Evolutionary conservation across 2,797 vertebrate genomes (phyloP).

Genomic region (Poliocrania exsul): DNA sequence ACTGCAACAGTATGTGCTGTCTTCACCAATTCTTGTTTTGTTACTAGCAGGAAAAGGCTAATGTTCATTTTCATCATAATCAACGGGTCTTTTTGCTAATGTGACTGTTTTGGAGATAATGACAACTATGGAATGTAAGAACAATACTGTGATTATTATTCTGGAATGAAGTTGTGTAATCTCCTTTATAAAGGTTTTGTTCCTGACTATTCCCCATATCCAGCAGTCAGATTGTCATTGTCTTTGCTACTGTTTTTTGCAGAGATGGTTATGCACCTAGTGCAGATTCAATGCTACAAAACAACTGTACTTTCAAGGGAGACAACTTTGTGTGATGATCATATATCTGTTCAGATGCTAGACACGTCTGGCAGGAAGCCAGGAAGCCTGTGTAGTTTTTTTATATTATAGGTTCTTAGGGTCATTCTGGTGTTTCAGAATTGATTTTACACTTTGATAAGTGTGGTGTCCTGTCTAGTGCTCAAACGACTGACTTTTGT

Average conservation of each 20-base stretch:
- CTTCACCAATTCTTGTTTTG: not conserved
- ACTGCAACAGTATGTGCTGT: not conserved
- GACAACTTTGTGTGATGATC: not conserved
- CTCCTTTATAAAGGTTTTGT: not conserved
- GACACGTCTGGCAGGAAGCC: not conserved
- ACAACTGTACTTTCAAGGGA: not conserved
- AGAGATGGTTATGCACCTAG: not conserved
- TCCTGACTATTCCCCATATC: not conserved
- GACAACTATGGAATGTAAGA: not conserved
- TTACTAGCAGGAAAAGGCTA: not conserved
- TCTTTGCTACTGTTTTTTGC: not conserved
- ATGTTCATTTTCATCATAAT: not conserved
- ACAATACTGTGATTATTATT: not conserved
- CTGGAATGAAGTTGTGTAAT: not conserved
- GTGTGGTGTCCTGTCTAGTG: not conserved
- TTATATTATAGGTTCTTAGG: not conserved
- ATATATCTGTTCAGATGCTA: not conserved
- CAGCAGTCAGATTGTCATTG: not conserved
- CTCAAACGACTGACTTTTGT: not conserved
- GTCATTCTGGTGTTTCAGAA: not conserved
- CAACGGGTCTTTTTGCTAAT: not conserved
- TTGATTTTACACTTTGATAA: not conserved
- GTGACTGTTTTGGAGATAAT: not conserved
- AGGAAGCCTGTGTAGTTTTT: not conserved
- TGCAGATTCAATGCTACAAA: not conserved